Evolutionary conservation across 2,888 invertebrate genomes (phyloP), one percentile per base, ranked within the genome.

Genomic region (Lepidochrysops patricia): DNA sequence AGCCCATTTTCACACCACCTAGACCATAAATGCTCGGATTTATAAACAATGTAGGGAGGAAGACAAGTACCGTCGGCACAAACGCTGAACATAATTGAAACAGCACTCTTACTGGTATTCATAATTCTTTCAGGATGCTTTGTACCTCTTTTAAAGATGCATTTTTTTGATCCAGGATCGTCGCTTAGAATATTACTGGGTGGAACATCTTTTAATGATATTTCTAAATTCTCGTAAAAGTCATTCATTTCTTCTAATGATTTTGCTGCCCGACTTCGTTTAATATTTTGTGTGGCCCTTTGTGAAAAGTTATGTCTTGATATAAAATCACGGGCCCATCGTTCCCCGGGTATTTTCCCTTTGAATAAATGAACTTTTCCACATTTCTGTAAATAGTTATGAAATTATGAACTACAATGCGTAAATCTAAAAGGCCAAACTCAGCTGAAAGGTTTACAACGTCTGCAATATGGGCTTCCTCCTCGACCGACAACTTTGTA

Each of bases 1-100:
- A 78, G 79, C 6, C 82, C 83, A 50, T 70, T 71, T 48, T 67
- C 66, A 2, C 68, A 69, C 82, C 83, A 84, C 3, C 70, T 67
- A 29, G 68, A 58, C 67, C 70, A 79, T 34, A 82, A 49, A 57
- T 76, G 60, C 58, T 72, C 70, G 1, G 77, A 65, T 35, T 34
- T 34, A 19, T 63, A 67, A 15, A 63, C 63, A 13, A 61, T 61
- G 54, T 66, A 65, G 26, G 57, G 19, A 25, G 65, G 63, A 32
- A 64, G 57, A 32, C 32, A 26, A 48, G 13, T 19, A n/a, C 67
- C 64, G 57, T 48, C 61, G 32, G 64, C 67, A 54, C 58, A 59
- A n/a, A 9, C 60, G 48, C 57, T 48, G 56, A 64, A 63, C 63
- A 67, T 65, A 13, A 67, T 49, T 25, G 63, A 63, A 29, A 65